Conservation (phyloP, 2,888 invertebrate genomes). For the Parnassius smintheus region DNA sequence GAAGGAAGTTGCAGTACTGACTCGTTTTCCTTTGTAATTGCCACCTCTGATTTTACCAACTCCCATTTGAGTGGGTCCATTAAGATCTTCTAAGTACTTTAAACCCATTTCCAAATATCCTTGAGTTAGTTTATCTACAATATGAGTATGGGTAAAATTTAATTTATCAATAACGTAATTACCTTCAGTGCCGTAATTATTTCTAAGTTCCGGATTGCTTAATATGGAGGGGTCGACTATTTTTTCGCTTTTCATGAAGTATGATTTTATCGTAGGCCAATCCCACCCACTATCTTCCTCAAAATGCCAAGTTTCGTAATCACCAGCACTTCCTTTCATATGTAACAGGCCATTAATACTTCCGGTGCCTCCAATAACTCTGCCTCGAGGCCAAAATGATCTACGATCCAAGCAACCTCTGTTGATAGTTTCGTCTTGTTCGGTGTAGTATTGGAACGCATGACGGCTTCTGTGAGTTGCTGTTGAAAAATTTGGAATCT, state of each 20-base stretch:
- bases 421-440: conserved; percentile 53
- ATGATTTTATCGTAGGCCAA: conserved; percentile 59
- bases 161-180: conserved; percentile 74
- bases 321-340: conserved; percentile 62
- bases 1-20: conserved; percentile 79
- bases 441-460: conserved; percentile 64
- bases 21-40: conserved; percentile 72
- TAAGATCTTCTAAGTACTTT: conserved; percentile 62
- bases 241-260: conserved; percentile 69
- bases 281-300: conserved; percentile 65
- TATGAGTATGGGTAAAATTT: conserved; percentile 59
- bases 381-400: conserved; percentile 70
- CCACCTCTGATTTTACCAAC: conserved; percentile 78
- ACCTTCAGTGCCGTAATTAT: conserved; percentile 73
- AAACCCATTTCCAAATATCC: conserved; percentile 77
- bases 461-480: conserved; percentile 52
- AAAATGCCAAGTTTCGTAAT: conserved; percentile 63
- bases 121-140: conserved; percentile 54
- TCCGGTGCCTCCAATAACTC: conserved; percentile 66
- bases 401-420: conserved; percentile 47
- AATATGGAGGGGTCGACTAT: conserved; percentile 62
- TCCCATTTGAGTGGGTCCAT: conserved; percentile 73
- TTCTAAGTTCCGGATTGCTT: conserved; percentile 53
- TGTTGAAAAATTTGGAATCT: conserved; percentile 66
- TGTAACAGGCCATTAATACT: conserved; percentile 69